Conservation (phyloP, 2,113 vertebrate species). For the Neodontobutis hainanensis region DNA sequence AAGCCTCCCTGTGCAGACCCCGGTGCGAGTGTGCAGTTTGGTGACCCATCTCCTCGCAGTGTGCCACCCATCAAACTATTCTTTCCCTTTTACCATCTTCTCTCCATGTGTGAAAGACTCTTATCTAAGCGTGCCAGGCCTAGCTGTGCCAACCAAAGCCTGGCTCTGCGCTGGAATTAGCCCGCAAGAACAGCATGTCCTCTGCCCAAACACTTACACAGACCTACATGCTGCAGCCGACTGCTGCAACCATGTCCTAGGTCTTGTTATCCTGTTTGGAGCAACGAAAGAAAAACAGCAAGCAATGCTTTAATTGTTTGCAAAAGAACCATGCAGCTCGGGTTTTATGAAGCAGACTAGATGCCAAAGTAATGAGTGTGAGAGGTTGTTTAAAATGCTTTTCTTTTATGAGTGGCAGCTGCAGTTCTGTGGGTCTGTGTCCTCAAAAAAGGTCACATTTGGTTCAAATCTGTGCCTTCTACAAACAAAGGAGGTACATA, state of each 20-base stretch:
- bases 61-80: conserved; percentile 28
- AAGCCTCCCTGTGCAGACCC: conserved; percentile 14
- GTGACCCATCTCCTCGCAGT: conserved; percentile 7
- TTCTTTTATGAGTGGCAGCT: conserved; percentile 66
- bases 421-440: conserved; percentile 31
- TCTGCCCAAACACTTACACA: conserved; percentile 11
- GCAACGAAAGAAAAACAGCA: not conserved
- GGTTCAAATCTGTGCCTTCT: conserved; percentile 12
- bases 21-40: conserved; percentile 5
- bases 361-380: conserved; percentile 39
- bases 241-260: not conserved
- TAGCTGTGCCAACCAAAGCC: conserved; percentile 8
- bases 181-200: conserved; percentile 42
- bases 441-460: conserved; percentile 31
- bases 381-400: conserved; percentile 38
- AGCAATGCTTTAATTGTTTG: not conserved
- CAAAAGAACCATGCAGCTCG: conserved; percentile 15
- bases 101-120: conserved; percentile 25
- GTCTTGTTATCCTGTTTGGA: conserved; percentile 8
- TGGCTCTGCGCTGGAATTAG: conserved; percentile 33
- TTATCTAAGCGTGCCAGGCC: conserved; percentile 34
- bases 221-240: not conserved
- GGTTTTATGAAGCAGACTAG: conserved; percentile 22
- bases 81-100: conserved; percentile 31
- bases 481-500: conserved; percentile 11